A percentile compares a stretch with the other conserved stretches of the same genome.
Evolutionary conservation across 2,888 invertebrate species (phyloP).

Genomic region (Aplocera efformata): DNA sequence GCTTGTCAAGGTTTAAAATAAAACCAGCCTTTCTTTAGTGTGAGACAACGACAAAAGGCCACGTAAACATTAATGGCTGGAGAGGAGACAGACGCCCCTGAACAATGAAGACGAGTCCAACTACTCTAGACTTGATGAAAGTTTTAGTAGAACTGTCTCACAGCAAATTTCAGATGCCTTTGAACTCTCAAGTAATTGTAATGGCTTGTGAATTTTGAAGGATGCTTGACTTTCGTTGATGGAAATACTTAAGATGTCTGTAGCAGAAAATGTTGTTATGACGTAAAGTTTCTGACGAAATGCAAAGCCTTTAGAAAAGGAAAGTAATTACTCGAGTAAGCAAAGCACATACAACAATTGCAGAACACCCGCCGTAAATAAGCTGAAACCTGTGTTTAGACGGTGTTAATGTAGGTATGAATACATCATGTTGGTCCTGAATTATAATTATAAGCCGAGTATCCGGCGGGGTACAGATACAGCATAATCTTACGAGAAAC

Average conservation of each 20-base stretch:
- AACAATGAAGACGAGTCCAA: slow-evolving; percentile 52
- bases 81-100: slow-evolving; percentile 45
- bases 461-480: slow-evolving; percentile 58
- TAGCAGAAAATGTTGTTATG: slow-evolving; percentile 1
- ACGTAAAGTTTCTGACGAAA: slow-evolving; percentile 6
- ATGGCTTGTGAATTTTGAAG: slow-evolving; percentile 23
- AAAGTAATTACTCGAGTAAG: slow-evolving; percentile 7
- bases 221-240: slow-evolving; percentile 19
- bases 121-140: slow-evolving; percentile 55
- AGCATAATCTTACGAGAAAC: slow-evolving; percentile 41
- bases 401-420: not conserved
- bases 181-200: slow-evolving; percentile 31
- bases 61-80: slow-evolving; percentile 56
- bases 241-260: slow-evolving; percentile 17
- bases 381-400: not conserved
- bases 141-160: slow-evolving; percentile 37
- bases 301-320: slow-evolving; percentile 6
- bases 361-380: no score
- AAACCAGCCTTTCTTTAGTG: slow-evolving; percentile 45
- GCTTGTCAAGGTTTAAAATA: slow-evolving; percentile 39
- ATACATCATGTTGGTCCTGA: slow-evolving; percentile 18
- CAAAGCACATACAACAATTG: not conserved
- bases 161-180: slow-evolving; percentile 28
- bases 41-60: slow-evolving; percentile 51
- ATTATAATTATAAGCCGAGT: slow-evolving; percentile 29